phyloP scores from a whole-genome alignment of 2,797 vertebrate genomes.

The Poecilia velifera region DNA sequence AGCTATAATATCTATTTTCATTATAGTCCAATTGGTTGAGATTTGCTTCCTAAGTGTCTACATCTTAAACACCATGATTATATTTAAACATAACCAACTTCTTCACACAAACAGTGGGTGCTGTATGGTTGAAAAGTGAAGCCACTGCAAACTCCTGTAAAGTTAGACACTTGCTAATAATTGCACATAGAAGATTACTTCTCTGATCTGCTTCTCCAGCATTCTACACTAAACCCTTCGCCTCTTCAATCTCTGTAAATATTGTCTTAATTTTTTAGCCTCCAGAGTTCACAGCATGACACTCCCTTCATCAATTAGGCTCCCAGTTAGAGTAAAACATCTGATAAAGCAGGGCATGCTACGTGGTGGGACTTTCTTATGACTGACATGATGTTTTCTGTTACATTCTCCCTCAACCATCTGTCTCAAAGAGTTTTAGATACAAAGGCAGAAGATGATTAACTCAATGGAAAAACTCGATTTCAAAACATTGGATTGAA shows the following conservation, averaged over 20 bases:
- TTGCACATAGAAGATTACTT: too few species aligned
- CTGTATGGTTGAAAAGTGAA: not conserved
- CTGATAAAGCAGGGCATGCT: not conserved
- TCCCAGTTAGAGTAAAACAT: not conserved
- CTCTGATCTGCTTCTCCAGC: not conserved
- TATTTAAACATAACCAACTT: not conserved
- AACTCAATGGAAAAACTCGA: not conserved
- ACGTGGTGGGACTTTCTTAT: not conserved
- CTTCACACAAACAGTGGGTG: not conserved
- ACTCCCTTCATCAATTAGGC: not conserved
- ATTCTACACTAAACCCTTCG: not conserved
- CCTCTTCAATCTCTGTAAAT: not conserved
- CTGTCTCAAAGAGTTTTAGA: not conserved
- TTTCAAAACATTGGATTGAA: not conserved
- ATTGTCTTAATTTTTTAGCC: constrained; percentile 1
- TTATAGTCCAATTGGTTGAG: not conserved
- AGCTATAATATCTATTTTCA: not conserved
- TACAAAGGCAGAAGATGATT: not conserved
- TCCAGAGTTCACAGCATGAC: constrained; percentile 6
- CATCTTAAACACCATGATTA: not conserved
- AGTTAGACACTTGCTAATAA: not conserved
- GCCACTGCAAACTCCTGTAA: not conserved
- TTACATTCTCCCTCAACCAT: too few species aligned
- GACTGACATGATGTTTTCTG: not conserved
- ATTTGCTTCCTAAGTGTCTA: not conserved